A percentile compares a stretch with the other conserved stretches of the same genome.
Conservation (phyloP, 2,113 vertebrate species). For the Chrysemys picta region DNA sequence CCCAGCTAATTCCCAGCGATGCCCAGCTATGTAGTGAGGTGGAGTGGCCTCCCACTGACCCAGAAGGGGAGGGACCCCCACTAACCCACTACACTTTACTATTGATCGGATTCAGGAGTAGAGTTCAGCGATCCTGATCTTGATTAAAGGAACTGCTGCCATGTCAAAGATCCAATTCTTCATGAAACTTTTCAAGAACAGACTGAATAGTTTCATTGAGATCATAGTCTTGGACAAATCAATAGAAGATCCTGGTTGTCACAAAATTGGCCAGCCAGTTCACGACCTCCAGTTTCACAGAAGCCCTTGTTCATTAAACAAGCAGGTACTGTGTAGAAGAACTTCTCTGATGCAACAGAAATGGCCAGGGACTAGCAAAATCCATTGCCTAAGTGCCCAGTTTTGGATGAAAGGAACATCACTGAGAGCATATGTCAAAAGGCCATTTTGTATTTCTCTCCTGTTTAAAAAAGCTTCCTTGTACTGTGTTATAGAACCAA, state of each 20-base stretch:
- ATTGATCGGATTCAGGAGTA: background rate
- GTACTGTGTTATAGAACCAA: background rate
- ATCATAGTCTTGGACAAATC: background rate
- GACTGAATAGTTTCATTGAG: background rate
- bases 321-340: accelerated
- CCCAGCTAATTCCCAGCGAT: no score
- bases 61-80: no score
- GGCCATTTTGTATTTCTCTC: background rate
- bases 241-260: slow-evolving; percentile 1
- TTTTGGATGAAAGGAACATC: background rate
- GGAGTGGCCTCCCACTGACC: no score
- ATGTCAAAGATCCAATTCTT: background rate
- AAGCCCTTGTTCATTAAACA: background rate
- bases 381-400: background rate
- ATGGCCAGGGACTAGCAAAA: background rate
- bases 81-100: background rate
- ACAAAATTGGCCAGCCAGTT: background rate
- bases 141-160: background rate
- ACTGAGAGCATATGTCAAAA: background rate
- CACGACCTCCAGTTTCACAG: background rate
- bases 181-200: background rate
- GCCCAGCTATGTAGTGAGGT: no score
- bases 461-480: background rate
- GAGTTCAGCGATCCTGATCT: background rate
- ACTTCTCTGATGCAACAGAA: background rate